Evolutionary conservation across 2,888 invertebrate genomes (phyloP).

Genomic region (Tolmerus cingulatus): DNA sequence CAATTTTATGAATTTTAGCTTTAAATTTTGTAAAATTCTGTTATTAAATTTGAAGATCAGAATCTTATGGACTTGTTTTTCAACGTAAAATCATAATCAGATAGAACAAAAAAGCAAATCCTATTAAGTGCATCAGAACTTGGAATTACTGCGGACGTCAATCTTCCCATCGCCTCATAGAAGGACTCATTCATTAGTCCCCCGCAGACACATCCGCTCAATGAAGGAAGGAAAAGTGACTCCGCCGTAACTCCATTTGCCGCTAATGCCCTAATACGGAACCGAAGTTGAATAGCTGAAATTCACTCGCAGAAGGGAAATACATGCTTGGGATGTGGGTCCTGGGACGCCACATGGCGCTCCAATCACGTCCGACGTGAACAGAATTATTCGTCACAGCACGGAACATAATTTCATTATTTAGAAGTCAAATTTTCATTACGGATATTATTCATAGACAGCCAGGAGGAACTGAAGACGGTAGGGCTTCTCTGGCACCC

Average conservation of each 20-base stretch:
- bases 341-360: neutral
- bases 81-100: no score
- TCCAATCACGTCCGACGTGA: slow-evolving; percentile 40
- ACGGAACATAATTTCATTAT: slow-evolving; percentile 41
- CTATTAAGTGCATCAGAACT: no score
- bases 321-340: neutral
- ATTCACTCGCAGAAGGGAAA: neutral
- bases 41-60: no score
- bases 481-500: neutral
- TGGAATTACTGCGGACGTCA: no score
- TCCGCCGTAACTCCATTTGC: neutral
- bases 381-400: slow-evolving; percentile 41
- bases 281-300: neutral
- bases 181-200: neutral
- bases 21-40: no score
- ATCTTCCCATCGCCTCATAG: neutral
- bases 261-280: neutral
- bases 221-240: neutral
- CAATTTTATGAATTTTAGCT: no score
- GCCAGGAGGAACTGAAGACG: slow-evolving; percentile 2
- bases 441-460: slow-evolving; percentile 43
- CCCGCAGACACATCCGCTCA: neutral
- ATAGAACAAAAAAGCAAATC: no score
- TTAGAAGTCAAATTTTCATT: slow-evolving; percentile 44
- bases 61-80: no score